Evolutionary conservation across 2,797 vertebrate genomes (phyloP), one percentile per base, ranked within the genome.

Genomic region (Halcyon leucocephala): DNA sequence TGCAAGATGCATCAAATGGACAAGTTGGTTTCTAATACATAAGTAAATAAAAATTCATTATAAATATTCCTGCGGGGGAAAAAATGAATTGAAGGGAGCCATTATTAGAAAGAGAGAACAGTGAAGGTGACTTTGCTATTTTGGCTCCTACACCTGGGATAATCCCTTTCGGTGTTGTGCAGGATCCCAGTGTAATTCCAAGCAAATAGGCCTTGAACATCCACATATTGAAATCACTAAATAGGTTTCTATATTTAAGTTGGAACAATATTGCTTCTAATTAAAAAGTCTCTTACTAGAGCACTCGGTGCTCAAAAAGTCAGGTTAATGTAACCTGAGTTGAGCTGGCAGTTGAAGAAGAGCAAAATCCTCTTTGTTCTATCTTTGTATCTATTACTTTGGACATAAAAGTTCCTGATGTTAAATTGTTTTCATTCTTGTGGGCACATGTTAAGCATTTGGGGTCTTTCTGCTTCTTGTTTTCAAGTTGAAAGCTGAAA

Each of bases 171-270:
- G 61, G 44, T 82, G 26, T 95, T 93, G 54, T 1, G 1, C 46
- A 90, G 65, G 67, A 89, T 90, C 86, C 69, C 90, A 74, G 60
- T 77, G 64, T 84, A 93, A 90, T 96, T 91, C 92, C 87, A 73
- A 81, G 80, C 60, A 96, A 90, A 90, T 85, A 94, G 89, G 51
- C 37, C 80, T 93, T 84, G 82, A 81, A 86, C 64, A 80, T 91
- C 67, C 60, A 67, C 71, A 31, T 90, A 69, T 41, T 91, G 85
- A 93, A 85, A 94, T 78, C 54, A 54, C 82, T 96, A 89, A 95
- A 79, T 96, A 94, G 73, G 74, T 95, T 97, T 96, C 91, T 95
- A 85, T 94, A 94, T 95, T 93, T 95, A 97, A 94, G 80, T 95
- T 94, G 55, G 65, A 93, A 84, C 88, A 92, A 71, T 95, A 92